Base-by-base conservation (phyloP, 92 coral and sea anemone species). In the Epizoanthus rinbou region DNA sequence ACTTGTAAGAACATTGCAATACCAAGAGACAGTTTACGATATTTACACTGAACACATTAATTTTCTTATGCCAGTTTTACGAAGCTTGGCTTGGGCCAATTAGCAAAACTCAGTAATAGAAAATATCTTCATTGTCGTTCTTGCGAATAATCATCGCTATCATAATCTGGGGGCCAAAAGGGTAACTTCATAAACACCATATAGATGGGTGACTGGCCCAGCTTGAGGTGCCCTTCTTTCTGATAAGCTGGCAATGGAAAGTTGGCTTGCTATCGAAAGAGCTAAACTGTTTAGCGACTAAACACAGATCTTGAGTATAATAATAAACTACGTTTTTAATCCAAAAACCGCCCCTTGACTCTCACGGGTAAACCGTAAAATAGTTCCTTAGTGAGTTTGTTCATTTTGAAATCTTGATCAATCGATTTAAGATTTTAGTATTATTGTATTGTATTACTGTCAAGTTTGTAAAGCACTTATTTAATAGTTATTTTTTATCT, bases 381-480 rank as follows among this genome's bases (percentile, higher is more conserved):
- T 18, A 67, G 31, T 28, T 28, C 31, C 31, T 28, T 28, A 28
- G 47, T 41, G 54, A 50, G 13, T 50, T 50, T 1, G 54, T 9
- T 50, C 54, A 13, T 50, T 41, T 16, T 15, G 19, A 8, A 67
- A 23, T 19, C 47, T 66, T 66, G 47, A 53, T 53, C 41, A n/a
- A 53, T 52, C 60, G 35, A 73, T 18, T 23, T 1, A 47, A 47
- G n/a, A 23, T 18, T 18, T 56, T 52, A 4, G 24, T 53, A 25
- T 57, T 50, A 50, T 50, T 9, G 54, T 50, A 50, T 50, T 0
- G 3, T 50, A 9, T 37, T 50, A 50, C 54, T 50, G 54, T 50
- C 15, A 50, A 28, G n/a, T 73, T 73, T 73, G 23, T 24, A 73
- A 73, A 31, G 22, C 53, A 71, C 81, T 62, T 58, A 57, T 57